Evolutionary conservation across 2,113 vertebrate species (phyloP), one percentile per base, ranked within the genome.

Genomic region (Oncorhynchus nerka): DNA sequence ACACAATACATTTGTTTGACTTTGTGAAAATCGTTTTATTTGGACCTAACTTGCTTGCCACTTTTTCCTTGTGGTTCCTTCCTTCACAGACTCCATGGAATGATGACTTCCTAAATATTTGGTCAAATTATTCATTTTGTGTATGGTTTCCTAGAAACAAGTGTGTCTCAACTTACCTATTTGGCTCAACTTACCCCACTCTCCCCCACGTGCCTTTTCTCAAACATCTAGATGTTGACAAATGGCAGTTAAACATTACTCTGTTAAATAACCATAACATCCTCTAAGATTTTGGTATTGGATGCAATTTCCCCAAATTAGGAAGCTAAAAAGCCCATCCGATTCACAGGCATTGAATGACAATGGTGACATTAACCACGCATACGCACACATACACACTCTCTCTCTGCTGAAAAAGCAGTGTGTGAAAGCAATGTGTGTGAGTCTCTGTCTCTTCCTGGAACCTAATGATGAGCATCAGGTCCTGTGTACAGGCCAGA

Each of bases 401-500:
- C 64, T 66, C 64, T 30, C 61, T 64, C 20, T 55, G 51, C 13
- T 55, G 15, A 55, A 55, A 55, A 55, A 19, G 51, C 51, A 55
- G 12, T 19, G 51, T 55, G 61, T 64, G 61, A 24, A 8, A 24
- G 15, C n/a, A 8, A 5, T 24, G 19, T 26, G 19, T 64, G 1
- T 49, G 5, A 22, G 45, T 51, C 19, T 73, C 24, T 39, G 57
- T 15, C 71, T 73, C 30, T 62, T 73, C 55, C 55, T 22, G 20
- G 55, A 39, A 73, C 30, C 57, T 24, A 62, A 6, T 24, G 0
- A 9, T 51, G 70, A 70, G 49, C 62, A 32, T 0, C 83, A 68
- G 51, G 76, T 77, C 78, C 65, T 68, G 81, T 66, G 72, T 59
- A 62, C 5, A 49, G 64, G 75, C 57, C 61, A 64, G 64, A 4